These are phyloP conservation scores for Ciconia maguari DNA, from an alignment of 2,113 vertebrate genomes.

Conservation along the genomic window DNA sequence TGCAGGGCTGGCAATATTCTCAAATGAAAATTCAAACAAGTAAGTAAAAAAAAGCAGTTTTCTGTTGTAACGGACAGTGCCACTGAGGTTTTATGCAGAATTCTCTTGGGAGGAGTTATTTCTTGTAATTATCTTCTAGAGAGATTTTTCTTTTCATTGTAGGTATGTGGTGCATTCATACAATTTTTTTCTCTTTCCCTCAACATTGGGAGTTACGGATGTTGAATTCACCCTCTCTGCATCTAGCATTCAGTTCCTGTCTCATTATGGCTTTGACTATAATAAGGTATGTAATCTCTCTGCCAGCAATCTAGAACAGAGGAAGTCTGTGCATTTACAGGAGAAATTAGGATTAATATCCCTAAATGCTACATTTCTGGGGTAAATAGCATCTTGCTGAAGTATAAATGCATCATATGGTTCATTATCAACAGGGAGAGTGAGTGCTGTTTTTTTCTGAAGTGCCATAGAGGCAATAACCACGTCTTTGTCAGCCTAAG, in stretches of 20 bases:
- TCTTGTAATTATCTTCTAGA: background rate
- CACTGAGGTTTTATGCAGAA: background rate
- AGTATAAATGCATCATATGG: background rate
- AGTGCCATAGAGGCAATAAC: background rate
- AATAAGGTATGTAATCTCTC: conserved; percentile 70
- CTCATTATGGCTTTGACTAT: conserved; percentile 75
- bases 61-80: background rate
- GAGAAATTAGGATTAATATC: background rate
- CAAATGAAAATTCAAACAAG: conserved; percentile 68
- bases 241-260: conserved; percentile 74
- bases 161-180: conserved; percentile 75
- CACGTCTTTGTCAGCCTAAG: background rate
- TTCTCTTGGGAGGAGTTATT: background rate
- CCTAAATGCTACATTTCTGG: background rate
- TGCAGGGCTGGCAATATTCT: conserved; percentile 74
- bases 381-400: background rate
- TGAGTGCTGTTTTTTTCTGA: background rate
- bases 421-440: background rate
- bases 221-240: conserved; percentile 72
- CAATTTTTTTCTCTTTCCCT: conserved; percentile 80
- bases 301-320: background rate
- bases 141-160: background rate
- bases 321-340: background rate
- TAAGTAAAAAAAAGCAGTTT: conserved; percentile 44
- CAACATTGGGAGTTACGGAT: conserved; percentile 66